phyloP scores from a whole-genome alignment of 2,888 invertebrate species.

The Patella depressa region DNA sequence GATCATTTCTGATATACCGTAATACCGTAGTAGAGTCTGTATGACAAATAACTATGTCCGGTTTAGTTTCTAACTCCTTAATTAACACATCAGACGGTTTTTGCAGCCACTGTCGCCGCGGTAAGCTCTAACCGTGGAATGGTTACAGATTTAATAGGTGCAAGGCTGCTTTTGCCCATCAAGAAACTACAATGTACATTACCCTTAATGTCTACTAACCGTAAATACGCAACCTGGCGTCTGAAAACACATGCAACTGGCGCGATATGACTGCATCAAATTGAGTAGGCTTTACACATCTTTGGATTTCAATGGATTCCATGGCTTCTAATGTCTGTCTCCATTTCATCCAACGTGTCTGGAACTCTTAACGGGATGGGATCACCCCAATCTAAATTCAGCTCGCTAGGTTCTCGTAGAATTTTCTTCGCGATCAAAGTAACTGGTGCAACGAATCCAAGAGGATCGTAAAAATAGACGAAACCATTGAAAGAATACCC shows the following conservation, averaged over 20 bases:
- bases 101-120: slow-evolving; percentile 18
- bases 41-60: slow-evolving; percentile 18
- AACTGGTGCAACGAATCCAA: slow-evolving; percentile 14
- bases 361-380: background rate
- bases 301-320: background rate
- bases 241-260: slow-evolving; percentile 31
- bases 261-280: slow-evolving; percentile 20
- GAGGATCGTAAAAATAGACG: slow-evolving; percentile 1
- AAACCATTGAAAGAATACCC: slow-evolving; percentile 6
- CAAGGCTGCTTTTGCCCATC: slow-evolving; percentile 13
- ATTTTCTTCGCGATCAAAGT: slow-evolving; percentile 13
- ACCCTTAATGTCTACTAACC: slow-evolving; percentile 20
- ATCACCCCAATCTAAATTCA: slow-evolving; percentile 15
- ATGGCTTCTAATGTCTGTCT: background rate
- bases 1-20: slow-evolving; percentile 25
- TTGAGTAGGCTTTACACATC: slow-evolving; percentile 26
- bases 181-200: slow-evolving; percentile 28
- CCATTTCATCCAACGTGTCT: slow-evolving; percentile 1
- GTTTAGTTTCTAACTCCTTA: slow-evolving; percentile 13
- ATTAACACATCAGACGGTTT: slow-evolving; percentile 4
- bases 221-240: slow-evolving; percentile 31
- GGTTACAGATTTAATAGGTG: slow-evolving; percentile 15
- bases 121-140: slow-evolving; percentile 18
- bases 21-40: slow-evolving; percentile 30
- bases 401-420: background rate